A percentile compares a stretch with the other conserved stretches of the same genome.
Evolutionary conservation across 92 coral and sea anemone species (phyloP).

Genomic region (Micromussa lordhowensis): DNA sequence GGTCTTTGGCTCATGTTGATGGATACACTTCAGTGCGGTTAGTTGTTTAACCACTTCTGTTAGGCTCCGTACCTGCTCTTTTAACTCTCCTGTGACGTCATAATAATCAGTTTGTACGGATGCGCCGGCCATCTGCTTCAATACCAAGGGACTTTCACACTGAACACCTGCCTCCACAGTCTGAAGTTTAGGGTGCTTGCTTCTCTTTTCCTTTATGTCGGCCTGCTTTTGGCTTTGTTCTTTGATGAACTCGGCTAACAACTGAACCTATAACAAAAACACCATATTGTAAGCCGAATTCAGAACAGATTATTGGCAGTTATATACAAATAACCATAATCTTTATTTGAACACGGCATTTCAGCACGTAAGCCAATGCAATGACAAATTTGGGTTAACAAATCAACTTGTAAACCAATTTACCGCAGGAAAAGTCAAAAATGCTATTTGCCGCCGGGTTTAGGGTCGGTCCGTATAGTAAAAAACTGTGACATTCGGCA

Average conservation of each 20-base stretch:
- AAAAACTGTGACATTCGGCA: too few species aligned
- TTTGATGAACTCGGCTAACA: slow-evolving; percentile 13
- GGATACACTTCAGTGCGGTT: slow-evolving; percentile 24
- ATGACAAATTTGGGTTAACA: too few species aligned
- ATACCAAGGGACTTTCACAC: too few species aligned
- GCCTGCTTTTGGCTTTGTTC: slow-evolving; percentile 21
- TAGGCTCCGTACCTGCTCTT: slow-evolving; percentile 21
- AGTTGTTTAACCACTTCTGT: slow-evolving; percentile 26
- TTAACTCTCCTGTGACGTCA: slow-evolving; percentile 20
- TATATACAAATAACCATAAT: too few species aligned
- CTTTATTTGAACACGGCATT: too few species aligned
- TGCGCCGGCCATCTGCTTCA: slow-evolving; percentile 23
- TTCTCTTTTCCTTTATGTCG: slow-evolving; percentile 5
- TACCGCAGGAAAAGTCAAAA: too few species aligned
- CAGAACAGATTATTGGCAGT: slow-evolving; percentile 19
- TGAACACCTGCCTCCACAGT: slow-evolving; percentile 27
- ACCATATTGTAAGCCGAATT: too few species aligned
- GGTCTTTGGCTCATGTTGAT: slow-evolving; percentile 15
- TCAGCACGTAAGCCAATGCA: too few species aligned
- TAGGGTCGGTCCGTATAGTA: too few species aligned
- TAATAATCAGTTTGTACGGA: slow-evolving; percentile 44
- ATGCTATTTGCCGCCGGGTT: too few species aligned
- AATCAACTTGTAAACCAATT: too few species aligned
- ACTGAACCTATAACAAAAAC: slow-evolving; percentile 20
- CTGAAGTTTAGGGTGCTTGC: too few species aligned